A percentile compares a stretch with the other conserved stretches of the same genome.
Evolutionary conservation across 1,140 invertebrate species (phyloP).

Genomic region (Diploscapter pachys): DNA sequence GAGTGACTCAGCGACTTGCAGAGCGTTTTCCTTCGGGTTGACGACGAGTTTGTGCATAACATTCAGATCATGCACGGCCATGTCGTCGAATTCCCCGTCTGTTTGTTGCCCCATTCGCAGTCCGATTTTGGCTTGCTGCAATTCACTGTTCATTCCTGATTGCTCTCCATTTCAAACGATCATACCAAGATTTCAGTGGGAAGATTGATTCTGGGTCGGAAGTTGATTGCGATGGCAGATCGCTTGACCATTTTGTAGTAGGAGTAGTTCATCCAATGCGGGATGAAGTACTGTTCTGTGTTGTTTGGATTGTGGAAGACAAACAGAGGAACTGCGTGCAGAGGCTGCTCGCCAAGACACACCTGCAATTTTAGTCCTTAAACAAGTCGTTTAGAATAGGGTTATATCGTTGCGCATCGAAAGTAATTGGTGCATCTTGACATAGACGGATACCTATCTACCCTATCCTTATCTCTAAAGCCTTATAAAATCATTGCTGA

Average conservation of each 20-base stretch:
- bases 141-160: background rate
- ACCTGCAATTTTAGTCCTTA: slow-evolving; percentile 59
- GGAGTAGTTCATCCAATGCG: slow-evolving; percentile 58
- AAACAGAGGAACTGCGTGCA: slow-evolving; percentile 92
- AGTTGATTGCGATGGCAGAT: slow-evolving; percentile 27
- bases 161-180: background rate
- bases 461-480: too few relatives aligned
- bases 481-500: too few relatives aligned
- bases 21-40: slow-evolving; percentile 1
- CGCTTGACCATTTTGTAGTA: slow-evolving; percentile 41
- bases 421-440: too few relatives aligned
- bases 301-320: slow-evolving; percentile 66
- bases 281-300: slow-evolving; percentile 57
- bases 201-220: slow-evolving; percentile 35
- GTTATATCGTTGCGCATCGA: too few relatives aligned
- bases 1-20: too few relatives aligned
- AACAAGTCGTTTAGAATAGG: too few relatives aligned
- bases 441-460: too few relatives aligned
- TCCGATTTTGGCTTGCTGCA: slow-evolving; percentile 10
- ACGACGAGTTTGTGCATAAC: slow-evolving; percentile 8
- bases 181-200: slow-evolving; percentile 19
- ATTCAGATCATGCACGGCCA: background rate
- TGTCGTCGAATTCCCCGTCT: background rate
- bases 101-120: background rate
- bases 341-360: slow-evolving; percentile 96